These are phyloP conservation scores for Catagonus wagneri DNA, from an alignment of 2,113 vertebrate genomes.

Conservation along the genomic window DNA sequence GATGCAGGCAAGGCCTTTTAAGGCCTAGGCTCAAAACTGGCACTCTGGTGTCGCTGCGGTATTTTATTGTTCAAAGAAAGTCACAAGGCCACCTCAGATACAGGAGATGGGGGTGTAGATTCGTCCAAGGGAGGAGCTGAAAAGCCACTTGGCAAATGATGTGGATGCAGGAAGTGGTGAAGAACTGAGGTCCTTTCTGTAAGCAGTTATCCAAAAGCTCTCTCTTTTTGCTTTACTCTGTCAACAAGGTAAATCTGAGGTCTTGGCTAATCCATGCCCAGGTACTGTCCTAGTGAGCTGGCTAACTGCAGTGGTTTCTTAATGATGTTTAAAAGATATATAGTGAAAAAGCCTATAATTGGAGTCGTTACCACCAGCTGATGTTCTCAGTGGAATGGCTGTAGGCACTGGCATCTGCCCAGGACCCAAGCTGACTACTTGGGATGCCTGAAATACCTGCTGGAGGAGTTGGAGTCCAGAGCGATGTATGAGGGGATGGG, in stretches of 20 bases:
- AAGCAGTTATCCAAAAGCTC: background rate
- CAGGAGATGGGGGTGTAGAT: background rate
- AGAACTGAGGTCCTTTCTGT: background rate
- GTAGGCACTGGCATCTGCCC: background rate
- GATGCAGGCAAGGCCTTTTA: background rate
- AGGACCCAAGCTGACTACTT: background rate
- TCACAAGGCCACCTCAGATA: background rate
- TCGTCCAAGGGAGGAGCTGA: background rate
- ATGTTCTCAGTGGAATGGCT: background rate
- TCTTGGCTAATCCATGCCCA: background rate
- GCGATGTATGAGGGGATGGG: background rate
- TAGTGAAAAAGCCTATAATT: background rate
- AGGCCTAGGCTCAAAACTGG: background rate
- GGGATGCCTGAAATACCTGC: background rate
- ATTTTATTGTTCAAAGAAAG: background rate
- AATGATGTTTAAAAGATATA: background rate
- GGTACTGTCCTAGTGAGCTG: background rate
- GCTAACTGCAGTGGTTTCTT: background rate
- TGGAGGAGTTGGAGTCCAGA: background rate
- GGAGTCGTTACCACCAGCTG: background rate
- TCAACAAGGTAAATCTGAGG: background rate
- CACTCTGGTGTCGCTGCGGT: background rate
- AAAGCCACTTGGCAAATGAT: background rate
- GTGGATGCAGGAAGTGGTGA: background rate
- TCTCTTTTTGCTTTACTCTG: slow-evolving; percentile 6